phyloP scores from a whole-genome alignment of 2,888 invertebrate species.

The Sclerodermus sp. region DNA sequence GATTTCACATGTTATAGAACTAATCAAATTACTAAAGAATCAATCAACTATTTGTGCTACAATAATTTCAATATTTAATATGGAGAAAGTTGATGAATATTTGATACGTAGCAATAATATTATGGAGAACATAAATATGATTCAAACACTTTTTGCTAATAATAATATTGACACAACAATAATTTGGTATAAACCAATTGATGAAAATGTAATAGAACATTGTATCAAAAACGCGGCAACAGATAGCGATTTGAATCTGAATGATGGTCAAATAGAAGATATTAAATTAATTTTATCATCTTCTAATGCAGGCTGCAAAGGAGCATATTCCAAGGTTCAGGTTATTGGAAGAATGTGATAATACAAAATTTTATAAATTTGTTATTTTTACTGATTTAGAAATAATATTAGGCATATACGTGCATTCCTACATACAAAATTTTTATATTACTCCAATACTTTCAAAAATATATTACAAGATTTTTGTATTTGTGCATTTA shows the following conservation, averaged over 20 bases:
- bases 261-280: slow-evolving; percentile 25
- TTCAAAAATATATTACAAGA: too few relatives aligned
- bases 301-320: slow-evolving; percentile 46
- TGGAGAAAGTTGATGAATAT: slow-evolving; percentile 28
- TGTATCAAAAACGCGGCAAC: slow-evolving; percentile 41
- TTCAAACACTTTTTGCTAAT: slow-evolving; percentile 23
- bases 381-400: background rate
- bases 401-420: background rate
- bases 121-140: slow-evolving; percentile 18
- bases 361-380: too few relatives aligned
- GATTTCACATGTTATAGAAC: slow-evolving; percentile 26
- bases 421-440: too few relatives aligned
- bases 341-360: slow-evolving; percentile 21
- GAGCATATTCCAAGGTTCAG: slow-evolving; percentile 46
- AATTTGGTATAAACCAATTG: slow-evolving; percentile 33
- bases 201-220: slow-evolving; percentile 31
- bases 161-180: slow-evolving; percentile 21
- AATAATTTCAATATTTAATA: slow-evolving; percentile 40
- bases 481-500: too few relatives aligned
- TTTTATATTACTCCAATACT: too few relatives aligned
- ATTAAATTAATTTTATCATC: slow-evolving; percentile 32
- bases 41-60: slow-evolving; percentile 30
- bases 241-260: slow-evolving; percentile 28
- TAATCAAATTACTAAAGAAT: slow-evolving; percentile 22
- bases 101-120: slow-evolving; percentile 29